Conservation (phyloP, 2,113 vertebrate species). For the Benitochromis conjunctus region DNA sequence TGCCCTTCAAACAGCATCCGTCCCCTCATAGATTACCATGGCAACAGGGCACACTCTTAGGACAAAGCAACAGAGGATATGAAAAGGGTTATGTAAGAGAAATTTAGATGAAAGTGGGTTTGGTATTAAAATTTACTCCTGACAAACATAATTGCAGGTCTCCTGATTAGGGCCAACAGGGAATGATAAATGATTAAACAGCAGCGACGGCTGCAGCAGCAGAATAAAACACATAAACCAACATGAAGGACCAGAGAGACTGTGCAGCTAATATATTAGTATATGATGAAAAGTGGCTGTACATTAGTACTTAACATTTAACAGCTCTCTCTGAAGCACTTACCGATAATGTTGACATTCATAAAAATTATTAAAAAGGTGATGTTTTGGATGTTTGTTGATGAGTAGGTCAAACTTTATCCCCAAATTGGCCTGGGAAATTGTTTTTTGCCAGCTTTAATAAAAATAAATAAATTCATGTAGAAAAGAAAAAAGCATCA, state of each 20-base stretch:
- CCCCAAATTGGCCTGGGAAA: background rate
- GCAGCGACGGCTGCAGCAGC: background rate
- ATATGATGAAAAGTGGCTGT: background rate
- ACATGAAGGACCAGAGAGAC: background rate
- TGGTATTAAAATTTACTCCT: constrained; percentile 19
- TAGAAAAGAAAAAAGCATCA: background rate
- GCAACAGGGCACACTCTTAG: constrained; percentile 45
- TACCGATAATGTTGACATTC: background rate
- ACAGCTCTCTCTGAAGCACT: background rate
- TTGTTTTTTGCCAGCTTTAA: background rate
- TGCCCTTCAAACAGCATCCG: constrained; percentile 54
- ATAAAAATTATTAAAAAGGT: background rate
- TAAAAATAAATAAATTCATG: background rate
- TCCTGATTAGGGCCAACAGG: constrained; percentile 10
- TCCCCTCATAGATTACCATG: constrained; percentile 41
- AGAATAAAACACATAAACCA: background rate
- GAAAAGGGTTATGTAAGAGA: constrained; percentile 38
- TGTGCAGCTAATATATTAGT: background rate
- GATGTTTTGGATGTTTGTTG: background rate
- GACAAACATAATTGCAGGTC: constrained; percentile 19
- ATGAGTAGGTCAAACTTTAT: background rate
- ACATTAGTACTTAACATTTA: background rate
- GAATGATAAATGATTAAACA: constrained; percentile 14
- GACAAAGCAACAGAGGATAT: constrained; percentile 34
- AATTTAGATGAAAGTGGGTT: constrained; percentile 35